Base-by-base conservation (phyloP, 2,797 vertebrate species). In the Galaxias olidus region DNA sequence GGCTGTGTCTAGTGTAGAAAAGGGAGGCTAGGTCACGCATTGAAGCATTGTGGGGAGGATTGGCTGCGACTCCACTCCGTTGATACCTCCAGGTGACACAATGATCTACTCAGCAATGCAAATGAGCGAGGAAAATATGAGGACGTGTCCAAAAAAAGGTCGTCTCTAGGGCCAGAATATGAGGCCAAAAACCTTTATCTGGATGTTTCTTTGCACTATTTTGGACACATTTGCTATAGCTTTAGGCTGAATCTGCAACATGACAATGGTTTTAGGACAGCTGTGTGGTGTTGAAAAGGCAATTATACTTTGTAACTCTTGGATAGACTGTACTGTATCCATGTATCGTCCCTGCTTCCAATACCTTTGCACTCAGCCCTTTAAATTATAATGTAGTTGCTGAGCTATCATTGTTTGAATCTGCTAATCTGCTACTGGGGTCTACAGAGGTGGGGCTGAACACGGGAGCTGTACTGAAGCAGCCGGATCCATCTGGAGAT, bases 401-500 rank as follows among this genome's bases (percentile, higher is more conserved):
- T 19, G 43, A 60, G 6, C 18, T 54, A 10, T 63, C 50, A 47
- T 45, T 50, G 18, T 69, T 55, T 55, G 44, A 11, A 83, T 85
- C 77, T 74, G 30, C 69, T 87, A 80, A 87, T 88, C 80, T 76
- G 68, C 61, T 73, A 77, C 81, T 51, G 68, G 59, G 59, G 83
- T 84, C 75, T 74, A 71, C 77, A 75, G 50, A 72, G 66, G 42
- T 40, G 14, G 9, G 61, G 10, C 4, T 53, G 54, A 57, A 61
- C 43, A 57, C 69, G 76, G 75, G 80, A 82, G 80, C 75, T 86
- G 81, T 78, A 78, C 73, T 84, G 84, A 82, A 77, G 82, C 79
- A 86, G 72, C 83, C 78, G 83, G 84, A 90, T 90, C 84, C 86
- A 87, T 87, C 86, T 75, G 60, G 57, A 80, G 75, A 87, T 89